Percentiles rank a stretch among this genome's conserved stretches.
Evolutionary conservation across 2,888 invertebrate species (phyloP).

Genomic region (Drosophila pseudotalamancana): DNA sequence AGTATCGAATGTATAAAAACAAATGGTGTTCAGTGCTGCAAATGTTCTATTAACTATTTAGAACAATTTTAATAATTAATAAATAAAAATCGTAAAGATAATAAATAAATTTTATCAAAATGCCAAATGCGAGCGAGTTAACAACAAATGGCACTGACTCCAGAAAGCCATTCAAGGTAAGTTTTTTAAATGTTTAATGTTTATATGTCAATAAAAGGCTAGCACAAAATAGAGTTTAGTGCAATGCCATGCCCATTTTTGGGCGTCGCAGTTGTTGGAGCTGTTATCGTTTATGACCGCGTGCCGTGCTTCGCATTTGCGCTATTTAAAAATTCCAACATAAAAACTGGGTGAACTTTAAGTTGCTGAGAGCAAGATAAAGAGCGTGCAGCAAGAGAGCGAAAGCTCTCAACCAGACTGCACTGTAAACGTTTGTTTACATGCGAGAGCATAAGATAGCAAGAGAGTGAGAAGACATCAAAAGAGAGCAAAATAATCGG

Average conservation of each 20-base stretch:
- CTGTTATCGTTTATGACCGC: constrained; percentile 51
- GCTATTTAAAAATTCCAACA: constrained; percentile 46
- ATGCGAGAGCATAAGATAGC: constrained; percentile 19
- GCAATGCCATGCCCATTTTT: constrained; percentile 67
- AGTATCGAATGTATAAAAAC: neutral
- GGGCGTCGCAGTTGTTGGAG: constrained; percentile 49
- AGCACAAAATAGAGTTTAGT: constrained; percentile 15
- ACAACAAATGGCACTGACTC: constrained; percentile 55
- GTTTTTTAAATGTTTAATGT: constrained; percentile 24
- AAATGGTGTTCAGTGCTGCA: constrained; percentile 20
- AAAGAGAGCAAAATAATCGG: constrained; percentile 27
- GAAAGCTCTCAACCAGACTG: constrained; percentile 22
- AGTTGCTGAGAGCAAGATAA: constrained; percentile 25
- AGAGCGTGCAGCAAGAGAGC: constrained; percentile 33
- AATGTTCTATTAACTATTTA: constrained; percentile 25
- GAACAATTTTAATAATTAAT: constrained; percentile 7
- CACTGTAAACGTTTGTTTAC: constrained; percentile 53
- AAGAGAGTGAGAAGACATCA: neutral
- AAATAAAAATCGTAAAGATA: constrained; percentile 5
- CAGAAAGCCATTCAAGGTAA: constrained; percentile 72
- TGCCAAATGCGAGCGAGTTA: constrained; percentile 60
- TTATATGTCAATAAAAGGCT: constrained; percentile 1
- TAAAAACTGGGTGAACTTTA: constrained; percentile 74
- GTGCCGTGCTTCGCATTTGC: constrained; percentile 59
- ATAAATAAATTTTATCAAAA: constrained; percentile 27